phyloP scores from a whole-genome alignment of 2,113 vertebrate species.

The Himantopus leucocephalus region DNA sequence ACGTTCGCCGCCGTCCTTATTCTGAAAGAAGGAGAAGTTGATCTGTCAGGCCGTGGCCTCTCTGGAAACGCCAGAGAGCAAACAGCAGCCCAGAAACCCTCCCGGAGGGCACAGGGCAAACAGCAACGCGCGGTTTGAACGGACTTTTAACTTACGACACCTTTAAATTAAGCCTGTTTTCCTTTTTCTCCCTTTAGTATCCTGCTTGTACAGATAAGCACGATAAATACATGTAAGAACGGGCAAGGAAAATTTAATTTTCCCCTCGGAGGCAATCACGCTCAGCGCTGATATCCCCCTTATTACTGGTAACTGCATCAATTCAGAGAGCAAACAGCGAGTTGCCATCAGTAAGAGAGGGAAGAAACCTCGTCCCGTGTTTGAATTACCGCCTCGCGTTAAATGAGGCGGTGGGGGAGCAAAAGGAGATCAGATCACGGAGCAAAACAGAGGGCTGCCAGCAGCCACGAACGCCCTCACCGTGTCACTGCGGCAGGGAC shows the following conservation, averaged over 20 bases:
- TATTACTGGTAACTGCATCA: neutral
- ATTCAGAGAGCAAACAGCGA: neutral
- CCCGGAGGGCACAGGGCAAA: neutral
- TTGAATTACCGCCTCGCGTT: neutral
- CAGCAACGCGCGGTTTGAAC: rapidly evolving
- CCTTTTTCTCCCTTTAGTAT: neutral
- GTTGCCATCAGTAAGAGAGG: neutral
- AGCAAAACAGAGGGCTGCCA: neutral
- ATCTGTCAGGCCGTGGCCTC: neutral
- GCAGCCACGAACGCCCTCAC: neutral
- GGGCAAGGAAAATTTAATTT: neutral
- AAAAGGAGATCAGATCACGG: neutral
- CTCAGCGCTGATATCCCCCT: neutral
- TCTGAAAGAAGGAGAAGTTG: slow-evolving; percentile 64
- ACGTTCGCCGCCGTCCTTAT: slow-evolving; percentile 74
- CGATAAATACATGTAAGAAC: neutral
- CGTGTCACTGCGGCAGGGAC: rapidly evolving
- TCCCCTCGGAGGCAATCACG: neutral
- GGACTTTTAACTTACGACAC: neutral
- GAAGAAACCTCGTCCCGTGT: neutral
- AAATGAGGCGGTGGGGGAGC: neutral
- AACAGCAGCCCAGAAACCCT: neutral
- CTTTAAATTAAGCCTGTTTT: neutral
- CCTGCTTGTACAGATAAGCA: neutral
- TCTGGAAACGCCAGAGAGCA: neutral